A percentile compares a stretch with the other conserved stretches of the same genome.
Conservation (phyloP, 2,113 vertebrate genomes). For the Phoenicopterus ruber region DNA sequence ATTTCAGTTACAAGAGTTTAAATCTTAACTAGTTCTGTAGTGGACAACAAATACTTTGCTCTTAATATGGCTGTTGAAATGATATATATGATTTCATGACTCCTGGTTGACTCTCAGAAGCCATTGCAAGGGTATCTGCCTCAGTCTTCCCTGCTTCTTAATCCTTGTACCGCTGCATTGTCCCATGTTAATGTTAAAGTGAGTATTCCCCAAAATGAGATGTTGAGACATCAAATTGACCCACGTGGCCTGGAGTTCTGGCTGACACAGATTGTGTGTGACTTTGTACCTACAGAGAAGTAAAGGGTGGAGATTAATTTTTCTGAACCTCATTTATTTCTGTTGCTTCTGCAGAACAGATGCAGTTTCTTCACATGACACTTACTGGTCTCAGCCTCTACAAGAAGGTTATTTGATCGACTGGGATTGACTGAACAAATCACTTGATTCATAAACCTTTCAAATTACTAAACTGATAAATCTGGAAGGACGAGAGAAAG, state of each 20-base stretch:
- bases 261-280: neutral
- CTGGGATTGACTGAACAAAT: neutral
- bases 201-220: neutral
- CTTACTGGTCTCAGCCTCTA: neutral
- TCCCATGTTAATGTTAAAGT: neutral
- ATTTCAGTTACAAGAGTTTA: neutral
- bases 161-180: neutral
- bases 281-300: neutral
- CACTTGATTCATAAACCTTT: neutral
- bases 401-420: neutral
- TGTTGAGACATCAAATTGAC: neutral
- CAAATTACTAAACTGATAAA: neutral
- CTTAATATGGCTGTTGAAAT: neutral
- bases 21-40: neutral
- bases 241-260: neutral
- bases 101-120: neutral
- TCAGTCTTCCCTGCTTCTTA: neutral
- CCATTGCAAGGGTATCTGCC: neutral
- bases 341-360: neutral
- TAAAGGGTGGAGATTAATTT: neutral
- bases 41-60: neutral
- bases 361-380: neutral
- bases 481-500: neutral
- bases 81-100: neutral
- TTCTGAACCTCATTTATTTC: neutral